Percentiles rank a stretch among this genome's conserved stretches.
These are phyloP conservation scores for Meloidogyne exigua DNA, from an alignment of 1,140 invertebrate genomes.

Conservation along the genomic window DNA sequence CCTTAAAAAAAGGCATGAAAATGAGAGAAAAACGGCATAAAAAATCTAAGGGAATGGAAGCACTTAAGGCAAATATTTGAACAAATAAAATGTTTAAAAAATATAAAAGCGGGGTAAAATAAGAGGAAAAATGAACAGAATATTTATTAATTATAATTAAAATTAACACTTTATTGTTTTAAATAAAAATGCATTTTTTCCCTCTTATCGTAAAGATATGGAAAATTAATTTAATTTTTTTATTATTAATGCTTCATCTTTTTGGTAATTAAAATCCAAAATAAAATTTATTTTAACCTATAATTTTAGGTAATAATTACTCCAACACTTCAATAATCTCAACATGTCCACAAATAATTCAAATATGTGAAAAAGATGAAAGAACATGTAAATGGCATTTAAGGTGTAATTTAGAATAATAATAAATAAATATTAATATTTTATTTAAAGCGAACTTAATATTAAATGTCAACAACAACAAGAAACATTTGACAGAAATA, in stretches of 20 bases:
- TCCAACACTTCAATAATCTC: neutral
- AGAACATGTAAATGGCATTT: slow-evolving; percentile 37
- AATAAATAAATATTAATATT: no score
- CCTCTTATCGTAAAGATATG: no score
- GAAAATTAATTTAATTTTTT: no score
- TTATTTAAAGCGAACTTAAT: slow-evolving; percentile 53
- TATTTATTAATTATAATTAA: no score
- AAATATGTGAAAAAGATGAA: neutral
- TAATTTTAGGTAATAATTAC: neutral
- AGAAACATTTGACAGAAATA: neutral
- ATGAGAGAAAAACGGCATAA: neutral
- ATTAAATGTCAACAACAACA: slow-evolving; percentile 54
- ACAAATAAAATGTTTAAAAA: no score
- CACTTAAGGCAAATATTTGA: no score
- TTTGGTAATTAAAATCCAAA: neutral
- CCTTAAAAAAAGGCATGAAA: slow-evolving; percentile 1
- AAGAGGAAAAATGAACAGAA: no score
- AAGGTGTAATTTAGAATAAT: neutral
- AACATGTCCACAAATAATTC: neutral
- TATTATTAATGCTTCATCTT: no score
- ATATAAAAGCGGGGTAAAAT: no score
- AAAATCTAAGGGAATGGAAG: neutral
- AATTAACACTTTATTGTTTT: no score
- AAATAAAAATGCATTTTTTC: no score
- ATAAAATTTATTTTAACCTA: no score